These are phyloP conservation scores for Oxycera nigricornis DNA, from an alignment of 2,888 invertebrate species.

Conservation along the genomic window DNA sequence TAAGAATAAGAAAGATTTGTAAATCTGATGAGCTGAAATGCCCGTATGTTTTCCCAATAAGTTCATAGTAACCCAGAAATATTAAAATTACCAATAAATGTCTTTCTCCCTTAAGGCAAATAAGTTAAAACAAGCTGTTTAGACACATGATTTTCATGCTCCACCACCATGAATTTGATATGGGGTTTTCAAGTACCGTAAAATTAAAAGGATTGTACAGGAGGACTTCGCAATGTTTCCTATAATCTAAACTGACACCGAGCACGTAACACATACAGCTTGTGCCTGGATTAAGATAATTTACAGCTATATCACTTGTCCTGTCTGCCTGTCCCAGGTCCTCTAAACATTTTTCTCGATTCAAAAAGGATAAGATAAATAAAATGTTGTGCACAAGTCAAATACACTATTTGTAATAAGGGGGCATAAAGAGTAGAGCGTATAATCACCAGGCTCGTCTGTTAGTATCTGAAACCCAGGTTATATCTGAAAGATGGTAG, in stretches of 20 bases:
- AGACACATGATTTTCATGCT: too few species aligned
- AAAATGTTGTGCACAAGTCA: conserved; percentile 1
- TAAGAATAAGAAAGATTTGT: too few species aligned
- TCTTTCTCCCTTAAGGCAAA: too few species aligned
- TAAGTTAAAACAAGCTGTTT: too few species aligned
- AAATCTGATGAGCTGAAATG: too few species aligned
- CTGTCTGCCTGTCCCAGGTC: not conserved
- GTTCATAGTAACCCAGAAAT: too few species aligned
- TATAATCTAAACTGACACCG: not conserved
- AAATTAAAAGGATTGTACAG: not conserved
- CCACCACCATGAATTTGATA: not conserved
- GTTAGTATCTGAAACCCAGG: not conserved
- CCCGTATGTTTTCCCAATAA: too few species aligned
- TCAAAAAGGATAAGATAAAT: not conserved
- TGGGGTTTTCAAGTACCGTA: not conserved
- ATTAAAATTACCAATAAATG: too few species aligned
- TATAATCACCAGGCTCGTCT: not conserved
- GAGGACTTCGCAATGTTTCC: not conserved
- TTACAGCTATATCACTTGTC: not conserved
- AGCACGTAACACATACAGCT: not conserved
- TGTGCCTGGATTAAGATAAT: not conserved
- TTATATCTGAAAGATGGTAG: not conserved
- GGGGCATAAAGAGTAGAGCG: not conserved
- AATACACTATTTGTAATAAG: conserved; percentile 6
- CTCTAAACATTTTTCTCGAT: not conserved